These are phyloP conservation scores for Silurus asotus DNA, from an alignment of 2,113 vertebrate species.

Conservation along the genomic window DNA sequence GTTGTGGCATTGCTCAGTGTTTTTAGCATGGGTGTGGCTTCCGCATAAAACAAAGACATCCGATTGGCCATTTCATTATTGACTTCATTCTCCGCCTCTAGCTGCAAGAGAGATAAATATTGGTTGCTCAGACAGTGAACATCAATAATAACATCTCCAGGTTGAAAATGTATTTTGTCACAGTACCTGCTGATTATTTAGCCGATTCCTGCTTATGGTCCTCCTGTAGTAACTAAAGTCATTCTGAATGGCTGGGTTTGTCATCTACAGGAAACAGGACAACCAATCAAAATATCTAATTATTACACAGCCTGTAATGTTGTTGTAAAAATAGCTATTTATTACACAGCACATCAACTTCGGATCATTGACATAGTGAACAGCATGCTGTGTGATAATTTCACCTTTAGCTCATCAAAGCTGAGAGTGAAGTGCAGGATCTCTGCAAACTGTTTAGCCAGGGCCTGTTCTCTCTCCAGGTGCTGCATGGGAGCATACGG, in stretches of 20 bases:
- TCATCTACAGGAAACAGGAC: constrained; percentile 75
- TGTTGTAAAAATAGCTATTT: not conserved
- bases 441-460: constrained; percentile 90
- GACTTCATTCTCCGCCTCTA: constrained; percentile 87
- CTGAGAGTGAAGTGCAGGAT: constrained; percentile 92
- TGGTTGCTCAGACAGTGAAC: constrained; percentile 7
- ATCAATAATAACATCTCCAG: not conserved
- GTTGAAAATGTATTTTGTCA: constrained; percentile 9
- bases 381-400: not conserved
- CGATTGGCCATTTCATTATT: constrained; percentile 94
- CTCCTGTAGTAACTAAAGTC: constrained; percentile 93
- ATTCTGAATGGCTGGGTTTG: constrained; percentile 91
- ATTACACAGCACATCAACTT: not conserved
- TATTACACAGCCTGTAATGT: not conserved
- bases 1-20: constrained; percentile 90
- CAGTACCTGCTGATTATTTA: constrained; percentile 85
- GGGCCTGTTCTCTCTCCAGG: constrained; percentile 85
- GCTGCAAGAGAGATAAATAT: constrained; percentile 61
- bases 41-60: constrained; percentile 90
- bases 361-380: not conserved
- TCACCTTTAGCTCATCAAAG: constrained; percentile 89
- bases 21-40: constrained; percentile 93
- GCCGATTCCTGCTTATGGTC: constrained; percentile 86
- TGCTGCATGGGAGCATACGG: constrained; percentile 88
- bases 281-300: not conserved